Evolutionary conservation across 2,888 invertebrate genomes (phyloP), one percentile per base, ranked within the genome.

Genomic region (Drosophila melanocephala): DNA sequence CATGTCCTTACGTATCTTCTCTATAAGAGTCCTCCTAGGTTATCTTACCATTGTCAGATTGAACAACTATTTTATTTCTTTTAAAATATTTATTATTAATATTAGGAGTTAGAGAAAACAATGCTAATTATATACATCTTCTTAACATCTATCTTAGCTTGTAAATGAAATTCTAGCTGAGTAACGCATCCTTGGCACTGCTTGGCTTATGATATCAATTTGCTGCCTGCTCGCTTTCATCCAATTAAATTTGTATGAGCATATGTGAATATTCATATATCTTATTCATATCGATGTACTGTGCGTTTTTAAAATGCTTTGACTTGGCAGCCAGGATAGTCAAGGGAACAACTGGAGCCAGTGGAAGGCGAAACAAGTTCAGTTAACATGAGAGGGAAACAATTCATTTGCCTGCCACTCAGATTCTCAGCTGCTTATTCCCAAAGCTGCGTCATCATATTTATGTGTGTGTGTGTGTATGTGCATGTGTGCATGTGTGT

Each of bases 321-420:
- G 65, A 58, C 62, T 75, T 64, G 42, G 5, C 50, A 37, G 52
- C 33, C 33, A 53, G 22, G 12, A 14, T 26, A 32, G 53, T 26
- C 16, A 33, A 32, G 28, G n/a, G 26, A 53, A 28, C 9, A 44
- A 47, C 32, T n/a, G 39, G 28, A 35, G 30, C 68, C 33, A 57
- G n/a, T 35, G 61, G 32, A 51, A 28, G 16, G 7, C n/a, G 61
- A 70, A 81, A 68, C 62, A 68, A 47, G 66, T 66, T 81, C 72
- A 73, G 68, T 51, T 65, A 63, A 51, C 58, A 42, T 59, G 69
- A 67, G 53, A 52, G 57, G 73, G 57, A 63, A 82, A 75, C 75
- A 79, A 89, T 87, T 73, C 80, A 82, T 86, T 85, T 89, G 83
- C 72, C 70, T 84, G 85, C 79, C 82, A 74, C 74, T 73, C 81